phyloP scores from a whole-genome alignment of 2,888 invertebrate species.

The Meandrusa payeni region DNA sequence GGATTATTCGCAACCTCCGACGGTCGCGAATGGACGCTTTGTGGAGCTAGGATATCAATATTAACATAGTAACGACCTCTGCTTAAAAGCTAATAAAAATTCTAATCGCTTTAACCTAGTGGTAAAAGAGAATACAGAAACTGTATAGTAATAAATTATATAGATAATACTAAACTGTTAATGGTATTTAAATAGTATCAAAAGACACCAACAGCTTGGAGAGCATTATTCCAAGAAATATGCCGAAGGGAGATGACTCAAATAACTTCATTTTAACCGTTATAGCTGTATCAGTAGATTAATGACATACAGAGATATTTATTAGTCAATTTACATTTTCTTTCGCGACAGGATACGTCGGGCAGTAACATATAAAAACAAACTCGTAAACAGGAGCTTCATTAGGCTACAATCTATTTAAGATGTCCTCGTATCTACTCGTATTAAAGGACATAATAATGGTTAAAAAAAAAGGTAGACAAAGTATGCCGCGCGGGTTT shows the following conservation, averaged over 20 bases:
- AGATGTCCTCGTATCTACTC: conserved; percentile 18
- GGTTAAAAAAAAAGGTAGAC: conserved; percentile 50
- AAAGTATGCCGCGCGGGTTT: conserved; percentile 48
- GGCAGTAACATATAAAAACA: not conserved
- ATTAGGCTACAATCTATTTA: conserved; percentile 16
- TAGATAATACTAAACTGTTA: too few relatives aligned
- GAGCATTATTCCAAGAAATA: too few relatives aligned
- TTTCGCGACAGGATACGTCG: conserved; percentile 8
- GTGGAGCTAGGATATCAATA: too few relatives aligned
- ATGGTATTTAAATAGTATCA: too few relatives aligned
- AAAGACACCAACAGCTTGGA: too few relatives aligned
- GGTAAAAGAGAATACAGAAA: too few relatives aligned
- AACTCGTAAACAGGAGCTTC: conserved; percentile 13
- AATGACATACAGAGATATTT: conserved; percentile 4
- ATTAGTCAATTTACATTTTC: conserved; percentile 10
- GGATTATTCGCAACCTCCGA: too few relatives aligned
- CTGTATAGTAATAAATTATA: too few relatives aligned
- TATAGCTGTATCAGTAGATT: conserved; percentile 10
- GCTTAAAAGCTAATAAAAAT: too few relatives aligned
- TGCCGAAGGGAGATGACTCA: not conserved
- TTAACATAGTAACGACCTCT: too few relatives aligned
- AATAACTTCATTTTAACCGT: not conserved
- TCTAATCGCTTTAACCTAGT: too few relatives aligned
- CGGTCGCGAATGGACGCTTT: too few relatives aligned
- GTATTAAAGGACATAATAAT: conserved; percentile 44